A percentile compares a stretch with the other conserved stretches of the same genome.
These are phyloP conservation scores for Acrobasis repandana DNA, from an alignment of 2,888 invertebrate genomes.

Conservation along the genomic window DNA sequence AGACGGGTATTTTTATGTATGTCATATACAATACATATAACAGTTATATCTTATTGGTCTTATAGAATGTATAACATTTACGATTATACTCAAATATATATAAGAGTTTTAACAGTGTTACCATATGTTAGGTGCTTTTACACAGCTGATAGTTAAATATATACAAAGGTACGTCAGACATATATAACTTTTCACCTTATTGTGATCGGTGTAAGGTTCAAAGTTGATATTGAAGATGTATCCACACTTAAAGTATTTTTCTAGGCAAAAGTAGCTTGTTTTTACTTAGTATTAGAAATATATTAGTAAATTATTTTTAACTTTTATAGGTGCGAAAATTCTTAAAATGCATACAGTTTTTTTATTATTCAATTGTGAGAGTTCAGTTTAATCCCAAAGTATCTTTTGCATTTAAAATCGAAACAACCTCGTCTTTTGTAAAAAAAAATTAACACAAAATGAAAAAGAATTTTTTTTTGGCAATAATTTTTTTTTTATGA, in stretches of 20 bases:
- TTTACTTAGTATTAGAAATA: not conserved
- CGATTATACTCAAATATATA: conserved; percentile 21
- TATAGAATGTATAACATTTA: conserved; percentile 14
- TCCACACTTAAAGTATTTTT: conserved; percentile 16
- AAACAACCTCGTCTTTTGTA: no score
- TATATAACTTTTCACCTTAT: conserved; percentile 9
- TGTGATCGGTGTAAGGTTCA: not conserved
- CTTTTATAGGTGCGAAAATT: not conserved
- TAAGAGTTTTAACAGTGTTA: conserved; percentile 27
- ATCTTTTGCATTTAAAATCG: not conserved
- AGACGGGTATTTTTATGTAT: no score
- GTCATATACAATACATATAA: not conserved
- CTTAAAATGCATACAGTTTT: not conserved
- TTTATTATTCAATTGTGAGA: not conserved
- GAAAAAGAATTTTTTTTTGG: no score
- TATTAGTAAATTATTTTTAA: not conserved
- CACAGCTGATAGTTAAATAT: conserved; percentile 23
- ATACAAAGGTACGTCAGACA: conserved; percentile 2
- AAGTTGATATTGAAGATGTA: not conserved
- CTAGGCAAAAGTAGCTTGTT: conserved; percentile 11
- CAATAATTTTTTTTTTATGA: no score
- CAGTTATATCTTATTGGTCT: no score
- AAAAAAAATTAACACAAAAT: no score
- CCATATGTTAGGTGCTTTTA: conserved; percentile 34
- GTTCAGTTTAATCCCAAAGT: not conserved